phyloP scores from a whole-genome alignment of 1,140 invertebrate species.

The Oscheius sp. region DNA sequence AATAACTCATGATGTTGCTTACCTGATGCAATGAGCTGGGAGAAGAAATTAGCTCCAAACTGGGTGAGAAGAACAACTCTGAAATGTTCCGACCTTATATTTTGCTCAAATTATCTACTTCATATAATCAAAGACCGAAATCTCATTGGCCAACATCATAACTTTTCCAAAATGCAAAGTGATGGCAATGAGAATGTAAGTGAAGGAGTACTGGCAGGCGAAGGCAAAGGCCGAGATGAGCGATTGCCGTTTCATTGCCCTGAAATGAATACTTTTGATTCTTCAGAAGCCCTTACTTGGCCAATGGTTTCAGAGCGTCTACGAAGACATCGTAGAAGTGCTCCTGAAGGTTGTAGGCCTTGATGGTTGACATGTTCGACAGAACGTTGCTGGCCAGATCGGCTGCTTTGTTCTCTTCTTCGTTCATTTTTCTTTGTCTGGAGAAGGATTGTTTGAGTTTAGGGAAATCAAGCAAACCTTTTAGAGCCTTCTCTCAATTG shows the following conservation, averaged over 20 bases:
- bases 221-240: conserved; percentile 55
- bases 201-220: conserved; percentile 56
- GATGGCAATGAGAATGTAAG: conserved; percentile 57
- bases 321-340: conserved; percentile 53
- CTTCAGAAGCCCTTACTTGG: conserved; percentile 28
- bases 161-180: conserved; percentile 50
- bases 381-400: conserved; percentile 54
- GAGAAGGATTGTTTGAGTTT: neutral
- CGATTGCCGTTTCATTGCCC: conserved; percentile 57
- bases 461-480: neutral
- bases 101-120: conserved; percentile 23
- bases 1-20: no score
- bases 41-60: conserved; percentile 59
- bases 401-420: conserved; percentile 59
- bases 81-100: neutral
- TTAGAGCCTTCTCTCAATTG: conserved; percentile 49
- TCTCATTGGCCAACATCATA: conserved; percentile 59
- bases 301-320: conserved; percentile 48
- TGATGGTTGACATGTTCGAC: conserved; percentile 58
- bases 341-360: conserved; percentile 53
- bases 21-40: conserved; percentile 55
- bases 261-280: conserved; percentile 29
- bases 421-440: conserved; percentile 56
- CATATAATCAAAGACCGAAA: conserved; percentile 57
- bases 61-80: conserved; percentile 57